Evolutionary conservation across 2,113 vertebrate species (phyloP), one percentile per base, ranked within the genome.

Genomic region (Balaeniceps rex): DNA sequence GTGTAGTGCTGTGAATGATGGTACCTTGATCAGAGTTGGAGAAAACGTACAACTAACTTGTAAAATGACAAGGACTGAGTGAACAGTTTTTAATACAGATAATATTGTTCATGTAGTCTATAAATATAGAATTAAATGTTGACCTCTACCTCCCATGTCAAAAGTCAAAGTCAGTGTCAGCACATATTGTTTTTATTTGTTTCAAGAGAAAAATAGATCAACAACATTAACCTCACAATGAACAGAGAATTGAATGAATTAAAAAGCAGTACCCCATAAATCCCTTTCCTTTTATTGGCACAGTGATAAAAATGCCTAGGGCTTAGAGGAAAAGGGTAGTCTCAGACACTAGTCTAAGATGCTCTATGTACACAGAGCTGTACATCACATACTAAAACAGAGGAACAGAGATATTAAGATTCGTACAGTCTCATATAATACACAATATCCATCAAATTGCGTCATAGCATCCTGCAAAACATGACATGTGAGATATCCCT

Each of bases 171-270:
- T 96, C 97, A 78, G 97, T 98, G 98, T 98, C 98, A 98, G 97
- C 98, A 97, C 97, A 97, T 97, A 98, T 98, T 98, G 98, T 98
- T 98, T 98, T 98, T 98, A 98, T 98, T 98, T 98, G 98, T 98
- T 98, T 98, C 98, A 98, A 97, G 97, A 98, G 98, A 97, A 98
- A 98, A 95, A 98, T 98, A 98, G 98, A 98, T 98, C 97, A 98
- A 98, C 97, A 97, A 97, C 98, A 98, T 98, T 98, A 98, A 98
- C 98, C 98, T 98, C 98, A 85, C 96, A 98, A 98, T 97, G 98
- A 98, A 98, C 97, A 98, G 98, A 98, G 97, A 98, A 98, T 97
- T 98, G 98, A 98, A 98, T 98, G 98, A 98, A 98, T 98, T 98
- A 98, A 98, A 98, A 98, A 98, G 97, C 97, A 98, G 97, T 95